Conservation (phyloP, 2,797 vertebrate species). For the Manis crassicaudata region DNA sequence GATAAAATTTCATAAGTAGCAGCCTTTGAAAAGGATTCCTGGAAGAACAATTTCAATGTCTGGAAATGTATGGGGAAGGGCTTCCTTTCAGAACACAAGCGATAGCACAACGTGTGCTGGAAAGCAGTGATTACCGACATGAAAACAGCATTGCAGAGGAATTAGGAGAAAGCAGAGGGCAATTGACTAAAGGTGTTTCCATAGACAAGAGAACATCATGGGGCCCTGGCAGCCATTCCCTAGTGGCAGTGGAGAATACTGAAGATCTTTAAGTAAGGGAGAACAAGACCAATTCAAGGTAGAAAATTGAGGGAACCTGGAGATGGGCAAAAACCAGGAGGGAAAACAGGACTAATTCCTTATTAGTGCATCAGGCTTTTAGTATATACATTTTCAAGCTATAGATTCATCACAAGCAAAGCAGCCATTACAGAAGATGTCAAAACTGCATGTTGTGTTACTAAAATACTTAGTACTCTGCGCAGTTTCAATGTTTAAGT, state of each 20-base stretch:
- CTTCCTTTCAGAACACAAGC: background rate
- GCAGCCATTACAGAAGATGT: background rate
- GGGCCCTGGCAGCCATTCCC: background rate
- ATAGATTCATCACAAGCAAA: slow-evolving; percentile 1
- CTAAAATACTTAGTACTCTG: background rate
- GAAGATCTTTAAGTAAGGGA: background rate
- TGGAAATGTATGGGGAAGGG: background rate
- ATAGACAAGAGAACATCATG: background rate
- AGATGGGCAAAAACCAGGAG: background rate
- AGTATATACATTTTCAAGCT: background rate
- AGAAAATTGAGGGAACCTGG: background rate
- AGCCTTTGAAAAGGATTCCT: background rate
- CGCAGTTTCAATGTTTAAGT: background rate
- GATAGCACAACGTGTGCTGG: background rate
- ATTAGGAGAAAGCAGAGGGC: background rate
- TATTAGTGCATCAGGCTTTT: background rate
- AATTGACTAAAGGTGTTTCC: background rate
- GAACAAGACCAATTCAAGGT: background rate
- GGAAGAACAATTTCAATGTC: background rate
- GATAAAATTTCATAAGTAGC: background rate
- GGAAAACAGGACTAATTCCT: background rate
- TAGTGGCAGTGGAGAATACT: accelerated
- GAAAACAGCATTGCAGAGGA: background rate
- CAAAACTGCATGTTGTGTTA: background rate
- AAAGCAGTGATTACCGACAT: background rate